Percentiles rank a stretch among this genome's conserved stretches.
Evolutionary conservation across 37 sponge, comb jelly and placozoan genomes (phyloP).

Genomic region (Hexactinellida sp.): DNA sequence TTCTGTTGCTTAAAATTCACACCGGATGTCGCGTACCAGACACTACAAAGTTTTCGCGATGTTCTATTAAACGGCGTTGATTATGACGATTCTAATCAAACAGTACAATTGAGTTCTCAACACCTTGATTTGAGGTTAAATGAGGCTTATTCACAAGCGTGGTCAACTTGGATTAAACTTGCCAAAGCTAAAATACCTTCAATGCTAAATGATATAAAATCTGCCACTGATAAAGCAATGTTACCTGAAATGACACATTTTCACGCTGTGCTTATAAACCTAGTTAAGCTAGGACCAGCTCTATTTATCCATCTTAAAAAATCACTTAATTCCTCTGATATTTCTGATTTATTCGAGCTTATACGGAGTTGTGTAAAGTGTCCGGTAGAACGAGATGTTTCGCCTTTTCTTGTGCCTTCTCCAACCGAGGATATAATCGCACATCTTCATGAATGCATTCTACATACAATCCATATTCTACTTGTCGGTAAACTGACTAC

Average conservation of each 20-base stretch:
- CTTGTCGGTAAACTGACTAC: not conserved
- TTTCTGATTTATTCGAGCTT: not conserved
- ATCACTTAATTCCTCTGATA: not conserved
- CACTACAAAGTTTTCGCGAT: conserved; percentile 9
- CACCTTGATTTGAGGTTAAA: not conserved
- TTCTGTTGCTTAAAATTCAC: not conserved
- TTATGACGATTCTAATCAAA: not conserved
- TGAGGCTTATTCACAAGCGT: not conserved
- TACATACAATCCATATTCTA: conserved; percentile 18
- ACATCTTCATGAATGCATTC: conserved; percentile 33
- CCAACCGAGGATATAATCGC: conserved; percentile 31
- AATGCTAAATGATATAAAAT: not conserved
- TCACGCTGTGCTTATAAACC: not conserved
- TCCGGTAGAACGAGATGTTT: conserved; percentile 53
- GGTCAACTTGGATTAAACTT: not conserved
- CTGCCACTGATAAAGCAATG: not conserved
- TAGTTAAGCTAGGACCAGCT: not conserved
- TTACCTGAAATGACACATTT: conserved; percentile 6
- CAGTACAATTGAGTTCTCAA: not conserved
- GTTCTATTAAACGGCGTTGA: not conserved
- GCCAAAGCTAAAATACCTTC: not conserved
- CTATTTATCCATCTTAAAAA: not conserved
- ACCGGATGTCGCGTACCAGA: not conserved
- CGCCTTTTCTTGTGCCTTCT: conserved; percentile 65
- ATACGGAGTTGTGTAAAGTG: not conserved